Percentiles rank a stretch among this genome's conserved stretches.
Evolutionary conservation across 2,888 invertebrate species (phyloP).

Genomic region (Eurois occulta): DNA sequence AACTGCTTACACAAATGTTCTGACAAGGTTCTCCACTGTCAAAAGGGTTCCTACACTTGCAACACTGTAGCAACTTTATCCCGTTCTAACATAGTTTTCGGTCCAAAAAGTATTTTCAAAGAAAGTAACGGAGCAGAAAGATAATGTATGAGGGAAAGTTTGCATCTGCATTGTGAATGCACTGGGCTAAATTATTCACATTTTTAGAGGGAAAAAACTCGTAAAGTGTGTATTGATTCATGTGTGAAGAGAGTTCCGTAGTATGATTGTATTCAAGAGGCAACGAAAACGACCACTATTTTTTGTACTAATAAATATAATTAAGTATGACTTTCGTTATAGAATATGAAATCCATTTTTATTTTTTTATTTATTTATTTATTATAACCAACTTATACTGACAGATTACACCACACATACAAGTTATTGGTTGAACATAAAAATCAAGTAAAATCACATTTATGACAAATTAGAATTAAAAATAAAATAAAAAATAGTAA

Average conservation of each 20-base stretch:
- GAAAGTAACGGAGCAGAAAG: constrained; percentile 68
- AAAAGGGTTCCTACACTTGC: constrained; percentile 44
- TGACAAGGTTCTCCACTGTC: constrained; percentile 49
- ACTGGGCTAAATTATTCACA: constrained; percentile 58
- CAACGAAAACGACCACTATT: not conserved
- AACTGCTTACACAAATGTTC: constrained; percentile 35
- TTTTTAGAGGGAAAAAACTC: constrained; percentile 38
- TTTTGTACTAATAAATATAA: not conserved
- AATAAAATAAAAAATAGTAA: too few relatives aligned
- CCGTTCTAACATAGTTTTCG: constrained; percentile 51
- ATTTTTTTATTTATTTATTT: too few relatives aligned
- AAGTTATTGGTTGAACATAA: too few relatives aligned
- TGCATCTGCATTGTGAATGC: constrained; percentile 68
- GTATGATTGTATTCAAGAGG: too few relatives aligned
- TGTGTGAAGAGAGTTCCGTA: constrained; percentile 31
- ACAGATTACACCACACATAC: too few relatives aligned
- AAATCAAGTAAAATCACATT: too few relatives aligned
- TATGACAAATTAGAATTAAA: too few relatives aligned
- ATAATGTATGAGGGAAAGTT: constrained; percentile 71
- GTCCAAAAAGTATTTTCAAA: constrained; percentile 64
- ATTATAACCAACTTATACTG: too few relatives aligned
- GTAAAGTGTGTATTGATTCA: not conserved
- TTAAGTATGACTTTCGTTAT: not conserved
- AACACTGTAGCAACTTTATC: constrained; percentile 45
- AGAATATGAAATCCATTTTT: not conserved